Evolutionary conservation across 92 coral and sea anemone species (phyloP).

Genomic region (Plumapathes pennacea): DNA sequence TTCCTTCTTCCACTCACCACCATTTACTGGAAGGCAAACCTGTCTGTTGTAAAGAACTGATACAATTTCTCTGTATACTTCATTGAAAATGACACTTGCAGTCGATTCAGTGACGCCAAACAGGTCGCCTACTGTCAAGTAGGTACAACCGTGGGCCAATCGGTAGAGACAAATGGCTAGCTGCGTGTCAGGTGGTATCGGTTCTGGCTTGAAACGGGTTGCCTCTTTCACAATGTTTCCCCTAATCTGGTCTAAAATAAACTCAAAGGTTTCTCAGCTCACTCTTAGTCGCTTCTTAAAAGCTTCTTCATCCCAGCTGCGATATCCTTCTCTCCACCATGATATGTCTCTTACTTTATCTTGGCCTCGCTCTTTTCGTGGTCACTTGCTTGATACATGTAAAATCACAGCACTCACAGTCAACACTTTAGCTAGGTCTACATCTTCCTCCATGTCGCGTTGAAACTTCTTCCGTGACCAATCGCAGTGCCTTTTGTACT

Average conservation of each 20-base stretch:
- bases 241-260: conserved; percentile 21
- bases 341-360: conserved; percentile 27
- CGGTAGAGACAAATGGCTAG: conserved; percentile 25
- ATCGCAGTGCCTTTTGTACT: too few species aligned
- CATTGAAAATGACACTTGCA: conserved; percentile 1
- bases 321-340: conserved; percentile 56
- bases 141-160: conserved; percentile 18
- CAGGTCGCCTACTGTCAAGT: conserved; percentile 9
- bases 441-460: conserved; percentile 16
- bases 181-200: conserved; percentile 33
- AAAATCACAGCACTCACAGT: conserved; percentile 17
- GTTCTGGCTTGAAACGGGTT: conserved; percentile 18
- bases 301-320: conserved; percentile 39
- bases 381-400: conserved; percentile 11
- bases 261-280: conserved; percentile 23
- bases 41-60: conserved; percentile 6
- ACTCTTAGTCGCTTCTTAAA: conserved; percentile 45
- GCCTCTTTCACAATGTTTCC: conserved; percentile 8
- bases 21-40: conserved; percentile 20
- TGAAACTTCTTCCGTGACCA: conserved; percentile 14
- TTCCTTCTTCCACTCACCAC: conserved; percentile 36
- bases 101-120: conserved; percentile 14
- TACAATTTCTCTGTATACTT: conserved; percentile 14
- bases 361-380: conserved; percentile 18
- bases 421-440: conserved; percentile 9